These are phyloP conservation scores for Anorthoa munda DNA, from an alignment of 2,888 invertebrate species.

Conservation along the genomic window DNA sequence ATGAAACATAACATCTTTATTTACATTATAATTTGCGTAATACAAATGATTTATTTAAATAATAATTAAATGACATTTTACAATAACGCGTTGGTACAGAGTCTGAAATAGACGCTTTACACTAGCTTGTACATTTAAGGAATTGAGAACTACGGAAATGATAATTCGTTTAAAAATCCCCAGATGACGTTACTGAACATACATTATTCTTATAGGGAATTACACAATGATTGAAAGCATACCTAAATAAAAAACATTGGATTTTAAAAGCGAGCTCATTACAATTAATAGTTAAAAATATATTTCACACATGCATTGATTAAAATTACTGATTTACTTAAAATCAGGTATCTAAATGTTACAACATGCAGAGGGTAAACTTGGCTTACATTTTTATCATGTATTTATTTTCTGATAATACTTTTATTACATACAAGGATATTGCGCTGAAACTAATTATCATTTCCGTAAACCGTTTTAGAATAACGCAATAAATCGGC, in stretches of 20 bases:
- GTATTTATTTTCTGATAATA: background rate
- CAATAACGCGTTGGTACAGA: conserved; percentile 38
- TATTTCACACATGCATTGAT: conserved; percentile 21
- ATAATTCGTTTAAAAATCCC: conserved; percentile 25
- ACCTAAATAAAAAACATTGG: background rate
- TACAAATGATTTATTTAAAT: conserved; percentile 56
- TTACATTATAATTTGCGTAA: conserved; percentile 73
- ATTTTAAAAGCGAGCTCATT: background rate
- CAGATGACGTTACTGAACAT: background rate
- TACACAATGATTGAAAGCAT: background rate
- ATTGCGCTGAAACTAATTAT: conserved; percentile 33
- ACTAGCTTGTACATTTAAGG: conserved; percentile 50
- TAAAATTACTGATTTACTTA: background rate
- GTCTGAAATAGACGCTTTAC: conserved; percentile 13
- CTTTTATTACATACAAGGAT: background rate
- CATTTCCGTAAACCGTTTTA: conserved; percentile 40
- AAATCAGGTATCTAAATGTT: background rate
- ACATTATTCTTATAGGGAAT: conserved; percentile 18
- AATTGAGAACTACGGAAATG: conserved; percentile 38
- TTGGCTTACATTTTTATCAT: background rate
- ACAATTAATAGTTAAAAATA: background rate
- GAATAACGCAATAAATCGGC: background rate
- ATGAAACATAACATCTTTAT: conserved; percentile 81
- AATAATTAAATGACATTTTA: conserved; percentile 53
- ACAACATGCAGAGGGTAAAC: conserved; percentile 9